Evolutionary conservation across 2,113 vertebrate genomes (phyloP), one percentile per base, ranked within the genome.

Genomic region (Seriola quinqueradiata): DNA sequence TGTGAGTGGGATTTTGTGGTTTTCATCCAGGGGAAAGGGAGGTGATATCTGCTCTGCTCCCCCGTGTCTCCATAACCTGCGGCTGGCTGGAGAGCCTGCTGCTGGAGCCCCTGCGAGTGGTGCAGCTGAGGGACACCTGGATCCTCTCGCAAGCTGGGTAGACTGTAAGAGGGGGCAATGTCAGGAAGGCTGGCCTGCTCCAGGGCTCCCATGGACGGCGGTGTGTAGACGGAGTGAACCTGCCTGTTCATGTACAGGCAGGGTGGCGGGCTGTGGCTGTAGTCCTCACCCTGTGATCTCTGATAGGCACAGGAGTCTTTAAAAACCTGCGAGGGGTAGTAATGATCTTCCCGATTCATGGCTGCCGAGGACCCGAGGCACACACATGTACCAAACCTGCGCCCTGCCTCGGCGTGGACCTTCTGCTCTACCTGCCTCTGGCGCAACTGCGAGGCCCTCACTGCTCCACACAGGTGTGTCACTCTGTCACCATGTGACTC

Each of bases 11-110:
- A 97, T 82, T 99, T 99, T 34, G 97, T 99, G 65, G 97, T 97
- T 93, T 99, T 99, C 98, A 99, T 99, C 98, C 98, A 99, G 4
- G 98, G 97, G 81, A 99, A 99, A 25, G 98, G 98, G 67, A 98
- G 93, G 73, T 96, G 96, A 74, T 92, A 94, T 68, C 96, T 94
- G 90, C 69, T 92, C 72, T 96, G 94, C 3, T 97, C 96, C 4
- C 82, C 82, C 61, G 95, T 82, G 28, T 97, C 96, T 81, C 94
- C 89, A 63, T 97, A 99, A 57, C 94, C 93, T 8, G 95, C 91
- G 0, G 87, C 82, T 16, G 96, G 91, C 63, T 94, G 96, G 38
- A 95, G 94, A 0, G 86, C 92, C 68, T 89, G 84, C 83, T 95
- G 94, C 4, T 95, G 96, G 7, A 95, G 95, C 65, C 89, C 93